Evolutionary conservation across 2,113 vertebrate species (phyloP), one percentile per base, ranked within the genome.

Genomic region (Malurus cyaneus): DNA sequence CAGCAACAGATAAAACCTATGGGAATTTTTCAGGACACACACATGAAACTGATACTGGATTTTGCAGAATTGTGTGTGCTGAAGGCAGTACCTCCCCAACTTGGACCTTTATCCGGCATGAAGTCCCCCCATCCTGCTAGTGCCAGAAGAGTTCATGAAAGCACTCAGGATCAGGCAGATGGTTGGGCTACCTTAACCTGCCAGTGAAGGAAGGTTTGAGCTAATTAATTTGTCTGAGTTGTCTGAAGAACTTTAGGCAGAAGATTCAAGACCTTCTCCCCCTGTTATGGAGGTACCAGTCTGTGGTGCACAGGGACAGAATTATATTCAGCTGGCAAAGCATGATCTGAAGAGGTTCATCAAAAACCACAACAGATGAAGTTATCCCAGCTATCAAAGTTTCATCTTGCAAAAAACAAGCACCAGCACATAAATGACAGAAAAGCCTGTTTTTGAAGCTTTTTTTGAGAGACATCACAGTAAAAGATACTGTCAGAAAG

Each of bases 361-460:
- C 49, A 77, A 66, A 80, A 65, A 41, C 31, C 71, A 69, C 20
- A 59, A 60, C 16, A 64, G 56, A 56, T 21, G 19, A 90, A 65
- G 14, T 29, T 64, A 77, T 39, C 16, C 7, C 50, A 86, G 60
- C 21, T 47, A 89, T 31, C 24, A 69, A 86, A 67, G 39, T 49
- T 80, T 70, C 28, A 18, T 5, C 50, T 87, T 89, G 24, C 31
- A 65, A 18, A 28, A 50, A 71, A 87, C 1, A 64, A 56, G 23
- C 26, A 12, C 4, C 1, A 1, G 12, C 46, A 34, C 2, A 5
- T 9, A 80, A 70, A 2, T 52, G 41, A 52, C 14, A 26, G 15
- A 72, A 81, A 92, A 78, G 5, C 18, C 14, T 21, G 5, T 46
- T 65, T 80, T 60, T 88, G 24, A 49, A 70, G 13, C 8, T 46